Percentiles rank a stretch among this genome's conserved stretches.
Conservation (phyloP, 2,888 invertebrate genomes). For the Yponomeuta malinellus region DNA sequence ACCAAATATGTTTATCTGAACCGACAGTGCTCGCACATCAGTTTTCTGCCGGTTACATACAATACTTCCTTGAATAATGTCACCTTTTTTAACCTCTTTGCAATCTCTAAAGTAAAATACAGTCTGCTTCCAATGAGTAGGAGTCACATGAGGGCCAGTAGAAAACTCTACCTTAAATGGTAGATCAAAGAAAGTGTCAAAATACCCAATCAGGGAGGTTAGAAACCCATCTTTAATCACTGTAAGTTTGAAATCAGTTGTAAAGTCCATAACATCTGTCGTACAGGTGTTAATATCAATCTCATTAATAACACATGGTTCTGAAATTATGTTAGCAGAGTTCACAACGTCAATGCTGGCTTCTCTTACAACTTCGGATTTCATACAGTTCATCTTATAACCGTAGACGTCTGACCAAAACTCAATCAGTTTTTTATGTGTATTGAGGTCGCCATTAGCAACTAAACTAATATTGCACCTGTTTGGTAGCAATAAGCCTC, state of each 20-base stretch:
- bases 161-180: slow-evolving; percentile 81
- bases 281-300: slow-evolving; percentile 86
- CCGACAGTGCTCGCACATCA: slow-evolving; percentile 83
- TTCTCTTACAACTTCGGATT: slow-evolving; percentile 87
- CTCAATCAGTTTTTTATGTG: slow-evolving; percentile 82
- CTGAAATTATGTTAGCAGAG: slow-evolving; percentile 79
- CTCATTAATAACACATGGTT: slow-evolving; percentile 78
- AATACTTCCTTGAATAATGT: slow-evolving; percentile 79
- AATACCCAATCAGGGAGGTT: slow-evolving; percentile 92
- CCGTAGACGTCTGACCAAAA: slow-evolving; percentile 97
- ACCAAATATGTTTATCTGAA: slow-evolving; percentile 80
- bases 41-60: slow-evolving; percentile 82
- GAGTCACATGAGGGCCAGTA: slow-evolving; percentile 83
- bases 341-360: slow-evolving; percentile 72
- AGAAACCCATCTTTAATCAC: slow-evolving; percentile 80
- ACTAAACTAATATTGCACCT: slow-evolving; percentile 87
- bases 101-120: slow-evolving; percentile 88
- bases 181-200: slow-evolving; percentile 90
- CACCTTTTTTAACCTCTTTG: slow-evolving; percentile 81
- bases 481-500: slow-evolving; percentile 89
- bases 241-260: slow-evolving; percentile 79
- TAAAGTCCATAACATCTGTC: slow-evolving; percentile 82
- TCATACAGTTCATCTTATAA: slow-evolving; percentile 94
- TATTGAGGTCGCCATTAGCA: slow-evolving; percentile 85
- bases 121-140: slow-evolving; percentile 97